phyloP scores from a whole-genome alignment of 2,113 vertebrate species.

The Rhombomys opimus region DNA sequence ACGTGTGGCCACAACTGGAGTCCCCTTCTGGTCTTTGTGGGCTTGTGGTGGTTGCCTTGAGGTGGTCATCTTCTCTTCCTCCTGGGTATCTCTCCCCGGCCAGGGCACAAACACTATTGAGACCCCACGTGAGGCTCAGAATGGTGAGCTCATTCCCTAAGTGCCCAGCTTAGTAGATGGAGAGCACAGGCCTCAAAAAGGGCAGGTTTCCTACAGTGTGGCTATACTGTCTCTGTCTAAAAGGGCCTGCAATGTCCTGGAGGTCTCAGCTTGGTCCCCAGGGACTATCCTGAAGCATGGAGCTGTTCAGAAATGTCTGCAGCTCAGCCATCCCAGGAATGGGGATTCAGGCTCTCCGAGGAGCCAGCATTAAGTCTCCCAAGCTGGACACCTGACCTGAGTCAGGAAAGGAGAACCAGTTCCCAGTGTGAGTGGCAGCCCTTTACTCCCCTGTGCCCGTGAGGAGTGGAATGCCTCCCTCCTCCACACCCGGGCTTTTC shows the following conservation, averaged over 20 bases:
- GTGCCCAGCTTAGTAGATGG: background rate
- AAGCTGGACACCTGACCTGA: background rate
- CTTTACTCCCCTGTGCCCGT: accelerated
- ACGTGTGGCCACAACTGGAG: accelerated
- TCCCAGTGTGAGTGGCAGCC: background rate
- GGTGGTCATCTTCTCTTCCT: background rate
- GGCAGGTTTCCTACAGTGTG: background rate
- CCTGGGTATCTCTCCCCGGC: background rate
- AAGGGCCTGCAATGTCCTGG: background rate
- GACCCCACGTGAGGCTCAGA: background rate
- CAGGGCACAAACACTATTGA: background rate
- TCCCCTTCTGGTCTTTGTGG: accelerated
- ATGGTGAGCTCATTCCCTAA: too few relatives aligned
- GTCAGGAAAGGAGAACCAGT: background rate
- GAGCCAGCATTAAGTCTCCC: background rate
- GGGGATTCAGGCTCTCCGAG: accelerated
- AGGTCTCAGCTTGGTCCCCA: background rate
- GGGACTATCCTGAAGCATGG: background rate
- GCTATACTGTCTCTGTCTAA: background rate
- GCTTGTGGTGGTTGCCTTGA: background rate
- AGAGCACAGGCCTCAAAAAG: background rate
- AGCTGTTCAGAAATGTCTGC: background rate
- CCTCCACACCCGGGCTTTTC: background rate
- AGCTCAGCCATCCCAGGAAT: accelerated
- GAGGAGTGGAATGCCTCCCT: accelerated